Conservation (phyloP, 1,140 invertebrate species). For the Dendroctonus ponderosae region DNA sequence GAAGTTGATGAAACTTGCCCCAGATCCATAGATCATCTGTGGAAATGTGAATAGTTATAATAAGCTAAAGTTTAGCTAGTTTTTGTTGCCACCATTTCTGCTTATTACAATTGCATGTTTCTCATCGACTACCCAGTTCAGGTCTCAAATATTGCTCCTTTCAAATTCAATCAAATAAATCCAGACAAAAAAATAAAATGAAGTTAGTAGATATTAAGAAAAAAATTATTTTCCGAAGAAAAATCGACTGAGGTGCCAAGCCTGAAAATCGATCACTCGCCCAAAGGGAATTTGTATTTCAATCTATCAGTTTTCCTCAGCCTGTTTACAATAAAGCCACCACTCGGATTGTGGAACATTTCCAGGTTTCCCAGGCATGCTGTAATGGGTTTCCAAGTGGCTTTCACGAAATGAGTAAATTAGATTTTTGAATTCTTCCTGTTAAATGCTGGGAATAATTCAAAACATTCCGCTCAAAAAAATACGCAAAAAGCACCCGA, state of each 20-base stretch:
- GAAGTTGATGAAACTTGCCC: too few species aligned
- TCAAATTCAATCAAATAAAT: too few species aligned
- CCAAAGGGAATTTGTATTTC: slow-evolving; percentile 16
- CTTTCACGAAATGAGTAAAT: slow-evolving; percentile 10
- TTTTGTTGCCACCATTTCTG: too few species aligned
- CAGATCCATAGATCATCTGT: too few species aligned
- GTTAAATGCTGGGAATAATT: not conserved
- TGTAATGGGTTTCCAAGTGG: slow-evolving; percentile 15
- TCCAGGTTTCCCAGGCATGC: slow-evolving; percentile 13
- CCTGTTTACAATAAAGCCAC: slow-evolving; percentile 11
- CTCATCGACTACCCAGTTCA: too few species aligned
- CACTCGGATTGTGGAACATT: slow-evolving; percentile 16
- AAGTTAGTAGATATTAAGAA: too few species aligned
- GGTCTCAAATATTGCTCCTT: too few species aligned
- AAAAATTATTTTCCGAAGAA: too few species aligned
- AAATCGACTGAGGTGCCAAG: slow-evolving; percentile 2
- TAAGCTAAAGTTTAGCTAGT: too few species aligned
- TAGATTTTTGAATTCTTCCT: slow-evolving; percentile 6
- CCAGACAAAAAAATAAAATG: too few species aligned
- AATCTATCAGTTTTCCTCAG: slow-evolving; percentile 7
- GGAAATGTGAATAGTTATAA: too few species aligned
- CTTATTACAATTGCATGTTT: too few species aligned
- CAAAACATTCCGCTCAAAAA: not conserved
- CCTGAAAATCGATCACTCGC: slow-evolving; percentile 14
- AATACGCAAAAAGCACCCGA: not conserved